phyloP scores from a whole-genome alignment of 2,797 vertebrate species.

The Syncerus caffer region DNA sequence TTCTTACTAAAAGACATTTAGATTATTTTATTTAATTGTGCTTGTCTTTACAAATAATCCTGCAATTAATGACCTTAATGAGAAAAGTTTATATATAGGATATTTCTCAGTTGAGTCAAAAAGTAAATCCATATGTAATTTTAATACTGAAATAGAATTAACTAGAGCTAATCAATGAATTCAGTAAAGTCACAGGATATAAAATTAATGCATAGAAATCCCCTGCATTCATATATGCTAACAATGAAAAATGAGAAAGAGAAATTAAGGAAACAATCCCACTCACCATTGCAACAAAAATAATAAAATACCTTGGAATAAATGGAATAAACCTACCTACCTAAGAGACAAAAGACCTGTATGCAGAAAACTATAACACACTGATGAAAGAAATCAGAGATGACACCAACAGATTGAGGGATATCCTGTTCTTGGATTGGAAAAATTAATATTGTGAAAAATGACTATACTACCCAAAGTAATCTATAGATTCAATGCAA shows the following conservation, averaged over 20 bases:
- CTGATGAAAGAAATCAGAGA: neutral
- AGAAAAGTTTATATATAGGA: neutral
- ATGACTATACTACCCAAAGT: neutral
- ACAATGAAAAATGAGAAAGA: neutral
- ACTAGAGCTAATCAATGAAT: neutral
- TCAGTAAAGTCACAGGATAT: neutral
- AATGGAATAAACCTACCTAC: neutral
- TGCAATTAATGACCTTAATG: neutral
- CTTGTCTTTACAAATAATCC: neutral
- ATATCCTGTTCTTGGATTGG: neutral
- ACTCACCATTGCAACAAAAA: neutral
- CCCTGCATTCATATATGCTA: neutral
- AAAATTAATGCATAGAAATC: neutral
- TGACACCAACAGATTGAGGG: neutral
- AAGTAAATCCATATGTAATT: neutral
- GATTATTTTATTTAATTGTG: neutral
- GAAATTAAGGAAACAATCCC: neutral
- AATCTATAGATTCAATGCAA: neutral
- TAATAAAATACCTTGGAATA: neutral
- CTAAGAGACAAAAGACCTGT: neutral
- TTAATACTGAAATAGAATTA: neutral
- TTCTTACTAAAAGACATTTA: neutral
- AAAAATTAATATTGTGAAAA: neutral
- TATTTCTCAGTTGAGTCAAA: neutral
- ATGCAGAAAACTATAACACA: neutral